Evolutionary conservation across 2,113 vertebrate species (phyloP).

Genomic region (Rhinichthys klamathensis): DNA sequence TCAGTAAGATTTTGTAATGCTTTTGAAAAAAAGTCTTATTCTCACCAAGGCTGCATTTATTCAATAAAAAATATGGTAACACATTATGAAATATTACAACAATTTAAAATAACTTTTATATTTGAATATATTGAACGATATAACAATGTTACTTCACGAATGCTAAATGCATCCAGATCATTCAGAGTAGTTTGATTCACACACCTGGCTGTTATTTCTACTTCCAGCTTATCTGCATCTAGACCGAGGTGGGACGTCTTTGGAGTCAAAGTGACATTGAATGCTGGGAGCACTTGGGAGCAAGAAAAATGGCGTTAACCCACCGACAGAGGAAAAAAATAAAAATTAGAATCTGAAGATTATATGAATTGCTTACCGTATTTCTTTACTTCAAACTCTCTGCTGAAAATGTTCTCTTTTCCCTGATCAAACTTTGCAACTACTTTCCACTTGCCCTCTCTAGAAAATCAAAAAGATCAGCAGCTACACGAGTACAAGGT

Average conservation of each 20-base stretch:
- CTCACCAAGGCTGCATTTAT: not conserved
- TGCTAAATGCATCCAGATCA: not conserved
- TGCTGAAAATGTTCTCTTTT: constrained; percentile 71
- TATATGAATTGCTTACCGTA: constrained; percentile 66
- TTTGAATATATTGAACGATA: not conserved
- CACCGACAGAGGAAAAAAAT: not conserved
- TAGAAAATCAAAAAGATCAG: constrained; percentile 45
- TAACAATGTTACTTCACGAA: no score
- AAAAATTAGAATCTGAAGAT: not conserved
- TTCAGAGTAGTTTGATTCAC: constrained; percentile 21
- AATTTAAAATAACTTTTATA: not conserved
- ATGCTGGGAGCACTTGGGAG: constrained; percentile 76
- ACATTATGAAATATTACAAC: not conserved
- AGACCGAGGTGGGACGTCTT: constrained; percentile 65
- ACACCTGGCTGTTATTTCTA: constrained; percentile 72
- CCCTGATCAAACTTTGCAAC: constrained; percentile 72
- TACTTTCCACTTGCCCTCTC: constrained; percentile 75
- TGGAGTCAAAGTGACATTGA: constrained; percentile 75
- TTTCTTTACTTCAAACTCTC: constrained; percentile 76
- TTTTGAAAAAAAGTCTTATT: no score
- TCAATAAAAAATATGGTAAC: not conserved
- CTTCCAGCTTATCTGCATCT: constrained; percentile 65
- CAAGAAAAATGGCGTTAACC: not conserved
- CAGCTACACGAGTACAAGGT: not conserved
- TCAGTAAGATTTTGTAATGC: no score